Conservation (phyloP, 2,797 vertebrate genomes). For the Diplodus sargus region DNA sequence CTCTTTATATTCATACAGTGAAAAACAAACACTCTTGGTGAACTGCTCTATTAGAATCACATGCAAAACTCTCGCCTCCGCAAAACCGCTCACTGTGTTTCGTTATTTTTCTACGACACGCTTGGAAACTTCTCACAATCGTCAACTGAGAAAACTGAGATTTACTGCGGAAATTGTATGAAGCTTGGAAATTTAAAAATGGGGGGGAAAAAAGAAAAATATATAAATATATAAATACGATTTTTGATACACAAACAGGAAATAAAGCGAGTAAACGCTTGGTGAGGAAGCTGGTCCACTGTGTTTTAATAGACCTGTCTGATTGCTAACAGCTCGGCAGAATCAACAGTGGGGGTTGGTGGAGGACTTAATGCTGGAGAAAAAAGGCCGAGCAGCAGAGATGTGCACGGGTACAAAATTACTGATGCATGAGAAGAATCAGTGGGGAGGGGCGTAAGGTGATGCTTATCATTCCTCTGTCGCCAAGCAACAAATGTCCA, state of each 20-base stretch:
- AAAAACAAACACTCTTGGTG: not conserved
- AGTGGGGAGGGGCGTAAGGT: slow-evolving; percentile 25
- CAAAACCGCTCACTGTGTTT: not conserved
- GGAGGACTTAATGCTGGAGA: slow-evolving; percentile 24
- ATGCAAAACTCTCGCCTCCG: slow-evolving; percentile 1
- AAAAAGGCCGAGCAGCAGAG: slow-evolving; percentile 22
- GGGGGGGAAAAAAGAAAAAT: too few species aligned
- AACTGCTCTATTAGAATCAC: slow-evolving; percentile 10
- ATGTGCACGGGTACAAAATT: slow-evolving; percentile 38
- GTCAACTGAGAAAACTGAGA: slow-evolving; percentile 31
- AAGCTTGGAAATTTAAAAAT: slow-evolving; percentile 12
- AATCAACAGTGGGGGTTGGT: slow-evolving; percentile 40
- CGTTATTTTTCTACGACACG: slow-evolving; percentile 25
- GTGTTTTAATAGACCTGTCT: slow-evolving; percentile 36
- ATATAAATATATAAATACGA: not conserved
- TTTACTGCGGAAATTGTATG: not conserved
- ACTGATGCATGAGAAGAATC: slow-evolving; percentile 41
- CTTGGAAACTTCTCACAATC: slow-evolving; percentile 13
- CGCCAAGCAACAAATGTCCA: slow-evolving; percentile 57
- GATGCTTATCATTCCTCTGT: slow-evolving; percentile 44
- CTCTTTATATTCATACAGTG: slow-evolving; percentile 13
- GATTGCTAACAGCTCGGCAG: slow-evolving; percentile 40
- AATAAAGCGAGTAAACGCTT: slow-evolving; percentile 7
- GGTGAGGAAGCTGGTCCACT: slow-evolving; percentile 1
- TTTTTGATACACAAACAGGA: not conserved